Evolutionary conservation across 2,888 invertebrate genomes (phyloP), one percentile per base, ranked within the genome.

Genomic region (Schizotus pectinicornis): DNA sequence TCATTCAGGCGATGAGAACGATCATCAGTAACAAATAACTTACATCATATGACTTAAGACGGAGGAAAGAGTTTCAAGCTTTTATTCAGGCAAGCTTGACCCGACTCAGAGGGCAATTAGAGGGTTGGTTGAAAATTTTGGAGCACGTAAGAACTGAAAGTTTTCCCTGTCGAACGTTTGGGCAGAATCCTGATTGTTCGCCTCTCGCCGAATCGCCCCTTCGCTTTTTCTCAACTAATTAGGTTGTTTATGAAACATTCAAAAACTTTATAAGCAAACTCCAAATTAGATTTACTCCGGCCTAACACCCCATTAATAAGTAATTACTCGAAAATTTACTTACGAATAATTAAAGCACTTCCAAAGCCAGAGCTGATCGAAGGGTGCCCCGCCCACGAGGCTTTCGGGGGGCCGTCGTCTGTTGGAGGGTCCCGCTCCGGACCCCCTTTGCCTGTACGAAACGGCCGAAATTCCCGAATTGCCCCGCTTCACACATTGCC

Each of bases 271-370:
- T 36, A 14, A 43, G 32, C 46, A 37, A 51, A 47, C 46, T 53
- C 39, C 34, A 48, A 55, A 55, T 41, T 48, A 32, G 48, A 47
- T 48, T 48, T 55, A 55, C 48, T 54, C 34, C 48, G 34, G 33
- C 41, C 47, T 54, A 39, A 11, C 54, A 39, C 34, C 39, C 22
- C 54, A 45, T 43, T 43, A 52, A 53, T 46, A 46, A 53, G 37
- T 53, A 46, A 53, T 53, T 46, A 33, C 14, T 33, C 37, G 50
- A 7, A 54, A 47, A 47, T 46, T 52, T 57, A 72, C 77, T 77
- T 67, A 87, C 87, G 86, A 86, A 67, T 86, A 87, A 72, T 87
- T 87, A 68, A 87, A 86, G 67, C 88, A 87, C 61, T 85, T 85
- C 87, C 87, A 87, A 78, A 87, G 82, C 87, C 87, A 87, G 0